phyloP scores from a whole-genome alignment of 2,797 vertebrate genomes.

The Hypotaenidia philippensis region DNA sequence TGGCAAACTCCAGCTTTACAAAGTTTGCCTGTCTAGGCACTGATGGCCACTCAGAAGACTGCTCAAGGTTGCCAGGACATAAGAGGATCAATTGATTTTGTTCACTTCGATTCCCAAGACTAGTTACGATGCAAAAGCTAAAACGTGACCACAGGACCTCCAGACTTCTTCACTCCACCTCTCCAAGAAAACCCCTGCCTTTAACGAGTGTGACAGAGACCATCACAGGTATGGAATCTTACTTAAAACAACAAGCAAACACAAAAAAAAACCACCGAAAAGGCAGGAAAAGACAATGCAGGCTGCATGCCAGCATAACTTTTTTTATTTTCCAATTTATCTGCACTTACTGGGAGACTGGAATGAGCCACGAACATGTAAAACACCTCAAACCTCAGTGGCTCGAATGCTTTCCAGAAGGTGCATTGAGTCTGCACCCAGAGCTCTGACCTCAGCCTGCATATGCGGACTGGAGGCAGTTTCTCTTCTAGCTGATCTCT shows the following conservation, averaged over 20 bases:
- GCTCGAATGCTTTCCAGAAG: neutral
- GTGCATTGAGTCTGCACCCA: neutral
- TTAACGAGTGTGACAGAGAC: neutral
- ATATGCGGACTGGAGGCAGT: neutral
- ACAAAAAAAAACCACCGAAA: neutral
- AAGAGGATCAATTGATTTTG: neutral
- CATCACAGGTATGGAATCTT: fast-evolving
- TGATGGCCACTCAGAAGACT: neutral
- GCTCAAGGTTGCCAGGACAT: neutral
- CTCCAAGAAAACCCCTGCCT: neutral
- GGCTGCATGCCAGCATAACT: neutral
- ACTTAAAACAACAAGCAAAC: neutral
- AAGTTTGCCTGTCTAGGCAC: neutral
- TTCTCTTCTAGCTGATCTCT: neutral
- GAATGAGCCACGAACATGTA: neutral
- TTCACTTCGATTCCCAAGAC: neutral
- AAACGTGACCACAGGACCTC: neutral
- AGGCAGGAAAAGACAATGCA: neutral
- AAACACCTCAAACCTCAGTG: neutral
- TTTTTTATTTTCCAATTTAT: neutral
- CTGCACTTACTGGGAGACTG: neutral
- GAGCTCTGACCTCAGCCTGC: neutral
- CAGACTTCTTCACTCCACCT: neutral
- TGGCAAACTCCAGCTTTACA: neutral
- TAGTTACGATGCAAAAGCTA: neutral